Conservation (phyloP, 2,797 vertebrate species). For the Gallinago solitaria region DNA sequence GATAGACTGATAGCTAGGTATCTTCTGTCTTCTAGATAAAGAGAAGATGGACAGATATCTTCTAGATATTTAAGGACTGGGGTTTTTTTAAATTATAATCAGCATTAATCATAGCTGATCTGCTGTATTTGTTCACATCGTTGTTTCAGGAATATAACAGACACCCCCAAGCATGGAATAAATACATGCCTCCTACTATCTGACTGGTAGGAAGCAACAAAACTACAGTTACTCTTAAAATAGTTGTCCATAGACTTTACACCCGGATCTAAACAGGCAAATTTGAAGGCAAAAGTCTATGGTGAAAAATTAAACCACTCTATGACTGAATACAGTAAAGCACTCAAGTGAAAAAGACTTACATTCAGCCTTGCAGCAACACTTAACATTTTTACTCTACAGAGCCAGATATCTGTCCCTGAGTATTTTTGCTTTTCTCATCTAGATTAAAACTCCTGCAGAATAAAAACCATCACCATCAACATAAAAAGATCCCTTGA, state of each 20-base stretch:
- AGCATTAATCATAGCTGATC: neutral
- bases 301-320: neutral
- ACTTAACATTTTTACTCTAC: constrained; percentile 39
- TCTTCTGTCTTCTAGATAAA: neutral
- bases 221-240: neutral
- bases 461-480: constrained; percentile 10
- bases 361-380: constrained; percentile 37
- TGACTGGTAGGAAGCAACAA: neutral
- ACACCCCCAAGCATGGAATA: neutral
- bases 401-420: constrained; percentile 15
- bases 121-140: neutral
- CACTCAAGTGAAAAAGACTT: neutral
- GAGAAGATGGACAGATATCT: neutral
- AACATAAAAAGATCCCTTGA: constrained; percentile 34
- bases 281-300: neutral
- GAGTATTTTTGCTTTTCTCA: constrained; percentile 30
- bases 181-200: neutral
- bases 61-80: neutral
- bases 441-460: neutral
- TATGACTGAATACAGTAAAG: neutral
- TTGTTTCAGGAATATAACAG: neutral
- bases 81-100: neutral
- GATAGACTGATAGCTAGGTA: neutral
- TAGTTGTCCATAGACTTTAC: neutral
- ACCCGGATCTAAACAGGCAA: neutral